Conservation (phyloP, 2,888 invertebrate species). For the Pandemis corylana region DNA sequence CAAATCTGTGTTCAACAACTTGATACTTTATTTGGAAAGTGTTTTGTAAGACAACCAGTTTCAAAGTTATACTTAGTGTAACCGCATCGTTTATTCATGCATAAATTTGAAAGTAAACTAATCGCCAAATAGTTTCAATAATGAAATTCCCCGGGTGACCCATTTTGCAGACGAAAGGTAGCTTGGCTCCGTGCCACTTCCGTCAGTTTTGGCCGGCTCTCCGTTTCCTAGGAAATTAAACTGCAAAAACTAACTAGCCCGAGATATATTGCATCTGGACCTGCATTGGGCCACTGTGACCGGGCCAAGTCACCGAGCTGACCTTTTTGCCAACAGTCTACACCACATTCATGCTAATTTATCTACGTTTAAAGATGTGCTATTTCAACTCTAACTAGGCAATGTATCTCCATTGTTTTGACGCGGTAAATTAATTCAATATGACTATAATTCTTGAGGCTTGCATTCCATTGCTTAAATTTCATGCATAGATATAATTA, state of each 20-base stretch:
- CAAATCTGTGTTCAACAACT: too few relatives aligned
- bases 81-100: slow-evolving; percentile 22
- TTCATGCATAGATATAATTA: too few relatives aligned
- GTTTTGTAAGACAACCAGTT: neutral
- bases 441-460: too few relatives aligned
- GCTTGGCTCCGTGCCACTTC: slow-evolving; percentile 71
- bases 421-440: neutral
- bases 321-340: slow-evolving; percentile 44
- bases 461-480: too few relatives aligned
- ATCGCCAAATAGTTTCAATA: slow-evolving; percentile 71
- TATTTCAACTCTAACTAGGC: neutral
- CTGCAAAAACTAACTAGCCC: slow-evolving; percentile 54
- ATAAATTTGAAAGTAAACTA: slow-evolving; percentile 40
- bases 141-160: slow-evolving; percentile 71
- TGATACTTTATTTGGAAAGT: too few relatives aligned
- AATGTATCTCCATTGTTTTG: neutral
- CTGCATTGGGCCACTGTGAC: slow-evolving; percentile 46
- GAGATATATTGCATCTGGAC: slow-evolving; percentile 49
- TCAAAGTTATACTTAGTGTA: neutral
- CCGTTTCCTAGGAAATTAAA: slow-evolving; percentile 51
- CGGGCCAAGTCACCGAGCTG: slow-evolving; percentile 45
- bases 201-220: slow-evolving; percentile 60
- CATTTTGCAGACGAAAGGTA: slow-evolving; percentile 61
- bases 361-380: neutral
- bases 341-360: neutral